Base-by-base conservation (phyloP, 92 coral and sea anemone species). In the Virgularia gustaviana region DNA sequence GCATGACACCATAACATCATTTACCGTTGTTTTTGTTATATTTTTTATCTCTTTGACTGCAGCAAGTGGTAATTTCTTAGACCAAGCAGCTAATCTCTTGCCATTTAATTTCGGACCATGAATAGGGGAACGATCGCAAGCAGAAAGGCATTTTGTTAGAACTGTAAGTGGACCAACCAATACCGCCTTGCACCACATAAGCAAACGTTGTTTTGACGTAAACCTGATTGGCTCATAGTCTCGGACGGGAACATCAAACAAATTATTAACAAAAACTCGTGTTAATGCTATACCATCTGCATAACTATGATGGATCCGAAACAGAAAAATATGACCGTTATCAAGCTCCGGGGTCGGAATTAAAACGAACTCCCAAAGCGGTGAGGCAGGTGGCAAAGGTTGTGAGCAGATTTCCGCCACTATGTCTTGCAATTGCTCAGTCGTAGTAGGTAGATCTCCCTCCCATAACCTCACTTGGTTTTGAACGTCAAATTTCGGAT, bases 1-100 rank as follows among this genome's bases (percentile, higher is more conserved):
- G 63, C 96, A 94, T 9, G 99, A 87, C 1, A 90, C 96, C 99
- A 94, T 87, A 2, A 94, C 96, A 72, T 94, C 99, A 72, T 94
- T 94, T 9, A 94, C 96, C 9, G 99, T 94, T 11, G 99, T 87
- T 4, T 91, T 88, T 25, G 90, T 82, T 22, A 73, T 36, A 54
- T 83, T 89, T 79, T 94, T 94, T 19, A 94, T 78, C 22, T 70
- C 59, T 76, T 89, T 94, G 7, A 94, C 99, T 27, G 90, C 53
- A 23, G 86, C 81, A 72, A 94, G 79, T 39, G 83, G 79, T 18
- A 94, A 72, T n/a, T 85, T 87, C 52, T 80, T 77, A 11, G 99
- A 94, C 99, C 99, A 94, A 39, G 96, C 85, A 20, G 85, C 86
- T 35, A 71, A 58, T 63, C 87, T 94, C 70, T 82, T 78, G 23